Percentiles rank a stretch among this genome's conserved stretches.
Conservation (phyloP, 2,113 vertebrate species). For the Macrotis lagotis region DNA sequence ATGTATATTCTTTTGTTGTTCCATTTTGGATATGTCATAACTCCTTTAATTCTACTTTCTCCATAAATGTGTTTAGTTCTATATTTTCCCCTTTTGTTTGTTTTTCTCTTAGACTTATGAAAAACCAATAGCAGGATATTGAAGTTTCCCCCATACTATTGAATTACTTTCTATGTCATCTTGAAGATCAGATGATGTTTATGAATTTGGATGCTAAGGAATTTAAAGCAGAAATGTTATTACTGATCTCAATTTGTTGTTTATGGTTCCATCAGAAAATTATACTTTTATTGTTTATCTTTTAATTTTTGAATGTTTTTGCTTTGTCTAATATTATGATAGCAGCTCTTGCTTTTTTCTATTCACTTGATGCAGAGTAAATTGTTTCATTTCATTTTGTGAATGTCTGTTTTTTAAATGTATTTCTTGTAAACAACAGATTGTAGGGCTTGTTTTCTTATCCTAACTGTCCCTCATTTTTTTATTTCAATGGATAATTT, state of each 20-base stretch:
- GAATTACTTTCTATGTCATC: background rate
- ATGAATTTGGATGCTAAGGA: background rate
- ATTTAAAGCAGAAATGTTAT: background rate
- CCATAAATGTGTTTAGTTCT: background rate
- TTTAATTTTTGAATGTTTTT: background rate
- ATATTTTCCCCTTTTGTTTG: background rate
- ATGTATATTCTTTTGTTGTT: background rate
- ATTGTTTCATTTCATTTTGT: background rate
- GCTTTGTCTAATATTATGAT: background rate
- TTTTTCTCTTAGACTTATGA: background rate
- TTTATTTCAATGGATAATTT: background rate
- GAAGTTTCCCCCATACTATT: background rate
- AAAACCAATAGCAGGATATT: background rate
- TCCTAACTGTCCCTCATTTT: background rate
- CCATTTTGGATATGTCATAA: background rate
- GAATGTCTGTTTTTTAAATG: background rate
- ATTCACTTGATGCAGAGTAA: background rate
- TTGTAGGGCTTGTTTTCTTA: background rate
- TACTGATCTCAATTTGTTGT: background rate
- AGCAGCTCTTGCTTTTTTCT: background rate
- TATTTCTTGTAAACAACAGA: background rate
- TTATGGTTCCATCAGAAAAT: background rate
- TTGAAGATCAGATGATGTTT: background rate
- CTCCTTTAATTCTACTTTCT: background rate
- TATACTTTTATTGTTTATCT: background rate